Evolutionary conservation across 2,888 invertebrate genomes (phyloP).

Genomic region (Teleogryllus oceanicus): DNA sequence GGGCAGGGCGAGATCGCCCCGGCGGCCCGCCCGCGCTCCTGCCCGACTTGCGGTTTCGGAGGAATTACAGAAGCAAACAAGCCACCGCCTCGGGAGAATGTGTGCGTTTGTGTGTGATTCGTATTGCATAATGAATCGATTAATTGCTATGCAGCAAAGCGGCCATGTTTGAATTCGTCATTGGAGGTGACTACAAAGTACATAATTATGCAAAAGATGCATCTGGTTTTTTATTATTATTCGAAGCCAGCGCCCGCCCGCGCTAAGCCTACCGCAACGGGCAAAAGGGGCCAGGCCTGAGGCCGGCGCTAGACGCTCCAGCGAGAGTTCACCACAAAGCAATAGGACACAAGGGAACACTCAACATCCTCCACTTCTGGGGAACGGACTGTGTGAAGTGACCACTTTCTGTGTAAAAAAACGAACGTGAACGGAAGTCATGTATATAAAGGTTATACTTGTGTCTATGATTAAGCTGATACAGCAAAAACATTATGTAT

Average conservation of each 20-base stretch:
- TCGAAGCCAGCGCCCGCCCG: neutral
- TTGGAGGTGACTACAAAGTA: conserved; percentile 33
- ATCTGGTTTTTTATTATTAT: conserved; percentile 28
- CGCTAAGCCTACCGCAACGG: neutral
- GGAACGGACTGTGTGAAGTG: conserved; percentile 1
- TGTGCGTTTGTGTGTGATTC: conserved; percentile 29
- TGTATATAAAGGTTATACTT: conserved; percentile 11
- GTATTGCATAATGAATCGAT: conserved; percentile 36
- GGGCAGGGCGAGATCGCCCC: neutral
- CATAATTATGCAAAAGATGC: conserved; percentile 35
- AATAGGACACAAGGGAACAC: too few relatives aligned
- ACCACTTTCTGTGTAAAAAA: neutral
- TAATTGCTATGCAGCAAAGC: conserved; percentile 36
- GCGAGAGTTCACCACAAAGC: too few relatives aligned
- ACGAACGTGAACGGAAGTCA: conserved; percentile 3
- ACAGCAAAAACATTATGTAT: neutral
- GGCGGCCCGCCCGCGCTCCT: neutral
- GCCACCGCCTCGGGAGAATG: neutral
- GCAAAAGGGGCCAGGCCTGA: neutral
- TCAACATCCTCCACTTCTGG: neutral
- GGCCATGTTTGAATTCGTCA: conserved; percentile 36
- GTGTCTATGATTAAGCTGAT: neutral
- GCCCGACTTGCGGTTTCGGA: neutral
- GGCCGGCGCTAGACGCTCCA: neutral
- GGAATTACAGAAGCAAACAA: conserved; percentile 35